Evolutionary conservation across 2,113 vertebrate species (phyloP), one percentile per base, ranked within the genome.

Genomic region (Camelus bactrianus): DNA sequence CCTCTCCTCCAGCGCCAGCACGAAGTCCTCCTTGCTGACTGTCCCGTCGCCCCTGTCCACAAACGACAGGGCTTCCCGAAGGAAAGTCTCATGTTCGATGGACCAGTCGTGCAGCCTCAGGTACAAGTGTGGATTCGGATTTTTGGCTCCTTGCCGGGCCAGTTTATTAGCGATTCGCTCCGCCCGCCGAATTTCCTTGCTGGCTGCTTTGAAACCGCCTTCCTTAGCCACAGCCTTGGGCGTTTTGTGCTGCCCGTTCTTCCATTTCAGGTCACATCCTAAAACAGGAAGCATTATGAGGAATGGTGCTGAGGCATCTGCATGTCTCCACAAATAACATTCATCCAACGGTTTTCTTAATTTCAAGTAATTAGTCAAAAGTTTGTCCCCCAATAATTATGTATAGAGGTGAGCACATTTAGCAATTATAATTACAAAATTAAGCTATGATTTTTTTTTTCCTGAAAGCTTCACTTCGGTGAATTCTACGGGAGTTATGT

Each of bases 101-200:
- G 99, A 99, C 99, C 99, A 99, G 84, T 99, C 99, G 0, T 99
- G 99, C 7, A 99, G 98, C 67, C 96, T 98, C 76, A 99, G 87
- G 8, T 98, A 98, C 99, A 99, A 99, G 4, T n/a, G 84, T 0
- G 98, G 98, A 76, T 98, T 99, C 10, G 93, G 98, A 16, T 98
- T 95, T 46, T 98, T 80, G 30, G 6, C 95, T 7, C 88, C 97
- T 4, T 98, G 89, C 46, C 98, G 98, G 17, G 96, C 95, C 26
- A 97, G 96, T 83, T 99, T 99, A 38, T 95, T 98, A 19, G 98
- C 98, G 0, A 93, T 94, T 2, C 96, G 96, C 92, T 99, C 99
- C 2, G 98, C 98, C 97, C 99, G 99, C 46, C 75, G 98, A 50
- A 99, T 94, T 91, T 99, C 99, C 80, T 98, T 98, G 46, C 86